A percentile compares a stretch with the other conserved stretches of the same genome.
Conservation (phyloP, 1,140 invertebrate genomes). For the Lethrus apterus region DNA sequence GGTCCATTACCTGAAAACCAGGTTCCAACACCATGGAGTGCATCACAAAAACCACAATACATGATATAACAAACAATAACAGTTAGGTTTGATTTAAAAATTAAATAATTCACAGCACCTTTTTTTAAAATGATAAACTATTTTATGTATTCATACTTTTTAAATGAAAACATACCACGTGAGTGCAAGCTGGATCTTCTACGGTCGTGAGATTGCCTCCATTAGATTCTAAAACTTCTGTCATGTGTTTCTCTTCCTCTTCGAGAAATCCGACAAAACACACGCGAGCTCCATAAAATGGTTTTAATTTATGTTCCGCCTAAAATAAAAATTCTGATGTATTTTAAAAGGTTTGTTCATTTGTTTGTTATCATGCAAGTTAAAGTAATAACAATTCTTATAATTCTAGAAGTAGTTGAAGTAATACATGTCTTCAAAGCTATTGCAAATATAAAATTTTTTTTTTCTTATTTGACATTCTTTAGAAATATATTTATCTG, state of each 20-base stretch:
- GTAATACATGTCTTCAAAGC: no score
- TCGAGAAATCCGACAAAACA: conserved; percentile 84
- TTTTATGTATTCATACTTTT: neutral
- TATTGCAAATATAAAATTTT: no score
- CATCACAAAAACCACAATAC: conserved; percentile 1
- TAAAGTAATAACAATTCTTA: no score
- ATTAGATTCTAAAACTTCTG: conserved; percentile 76
- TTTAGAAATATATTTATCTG: no score
- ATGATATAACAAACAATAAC: neutral
- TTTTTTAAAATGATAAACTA: neutral
- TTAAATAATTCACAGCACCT: no score
- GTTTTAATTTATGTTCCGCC: conserved; percentile 69
- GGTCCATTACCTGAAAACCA: conserved; percentile 40
- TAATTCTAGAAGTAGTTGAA: no score
- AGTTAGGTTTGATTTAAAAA: neutral
- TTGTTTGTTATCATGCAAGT: no score
- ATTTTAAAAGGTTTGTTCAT: no score
- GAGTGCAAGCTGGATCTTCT: conserved; percentile 77
- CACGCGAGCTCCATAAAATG: conserved; percentile 78
- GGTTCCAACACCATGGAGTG: conserved; percentile 29
- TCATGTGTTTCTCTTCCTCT: conserved; percentile 86
- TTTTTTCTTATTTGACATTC: no score
- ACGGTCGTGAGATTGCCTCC: conserved; percentile 68
- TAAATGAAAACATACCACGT: conserved; percentile 58
- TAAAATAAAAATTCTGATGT: no score